Percentiles rank a stretch among this genome's conserved stretches.
Conservation (phyloP, 2,797 vertebrate genomes). For the Anniella stebbinsi region DNA sequence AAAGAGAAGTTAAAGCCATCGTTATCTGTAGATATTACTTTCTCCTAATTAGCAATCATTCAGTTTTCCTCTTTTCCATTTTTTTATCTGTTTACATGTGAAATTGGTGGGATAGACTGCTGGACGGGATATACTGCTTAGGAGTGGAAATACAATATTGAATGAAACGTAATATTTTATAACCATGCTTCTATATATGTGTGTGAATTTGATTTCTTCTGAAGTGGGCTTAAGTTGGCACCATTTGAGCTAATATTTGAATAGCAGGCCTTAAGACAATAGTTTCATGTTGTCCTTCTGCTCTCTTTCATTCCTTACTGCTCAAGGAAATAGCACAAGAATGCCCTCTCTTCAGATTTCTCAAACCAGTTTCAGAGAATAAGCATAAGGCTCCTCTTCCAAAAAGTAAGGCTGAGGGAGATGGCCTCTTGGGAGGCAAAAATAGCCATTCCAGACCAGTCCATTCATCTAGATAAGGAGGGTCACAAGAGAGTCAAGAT, state of each 20-base stretch:
- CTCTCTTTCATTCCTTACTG: neutral
- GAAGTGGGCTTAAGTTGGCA: neutral
- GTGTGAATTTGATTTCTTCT: neutral
- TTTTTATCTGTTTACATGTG: neutral
- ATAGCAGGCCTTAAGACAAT: neutral
- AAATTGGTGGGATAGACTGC: neutral
- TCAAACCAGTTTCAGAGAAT: neutral
- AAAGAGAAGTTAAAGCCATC: slow-evolving; percentile 54
- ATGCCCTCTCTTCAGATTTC: neutral
- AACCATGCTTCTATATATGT: neutral
- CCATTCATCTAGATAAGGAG: neutral
- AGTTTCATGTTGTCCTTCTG: neutral
- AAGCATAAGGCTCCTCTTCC: neutral
- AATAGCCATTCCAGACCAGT: neutral
- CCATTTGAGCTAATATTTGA: neutral
- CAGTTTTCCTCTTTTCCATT: neutral
- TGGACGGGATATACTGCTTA: neutral
- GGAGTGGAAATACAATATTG: neutral
- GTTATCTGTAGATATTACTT: slow-evolving; percentile 38
- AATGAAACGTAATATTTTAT: neutral
- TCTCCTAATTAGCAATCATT: slow-evolving; percentile 22
- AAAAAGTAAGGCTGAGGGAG: neutral
- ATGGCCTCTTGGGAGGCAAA: neutral
- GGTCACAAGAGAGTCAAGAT: neutral
- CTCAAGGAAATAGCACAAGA: neutral